phyloP scores from a whole-genome alignment of 2,797 vertebrate genomes.

The Phataginus tricuspis region DNA sequence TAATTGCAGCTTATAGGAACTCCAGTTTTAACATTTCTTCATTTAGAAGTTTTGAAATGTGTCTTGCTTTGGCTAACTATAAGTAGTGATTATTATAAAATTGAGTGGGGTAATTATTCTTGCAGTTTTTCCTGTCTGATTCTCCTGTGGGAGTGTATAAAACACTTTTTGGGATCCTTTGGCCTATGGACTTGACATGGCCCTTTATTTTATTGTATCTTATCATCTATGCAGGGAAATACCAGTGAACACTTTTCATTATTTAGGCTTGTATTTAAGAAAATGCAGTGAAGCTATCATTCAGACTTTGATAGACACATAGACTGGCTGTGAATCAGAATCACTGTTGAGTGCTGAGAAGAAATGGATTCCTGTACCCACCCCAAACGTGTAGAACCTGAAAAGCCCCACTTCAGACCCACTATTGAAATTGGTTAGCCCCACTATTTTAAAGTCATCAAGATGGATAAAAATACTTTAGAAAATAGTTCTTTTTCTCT shows the following conservation, averaged over 20 bases:
- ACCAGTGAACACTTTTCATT: neutral
- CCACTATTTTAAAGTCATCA: neutral
- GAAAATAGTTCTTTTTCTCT: neutral
- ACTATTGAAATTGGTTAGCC: neutral
- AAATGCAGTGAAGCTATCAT: neutral
- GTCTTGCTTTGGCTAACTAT: conserved; percentile 1
- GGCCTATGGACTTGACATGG: neutral
- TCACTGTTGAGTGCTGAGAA: neutral
- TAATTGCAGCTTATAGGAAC: neutral
- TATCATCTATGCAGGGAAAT: neutral
- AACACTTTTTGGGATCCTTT: neutral
- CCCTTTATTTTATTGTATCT: neutral
- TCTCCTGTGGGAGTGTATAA: neutral
- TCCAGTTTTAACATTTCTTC: neutral
- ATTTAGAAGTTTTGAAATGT: neutral
- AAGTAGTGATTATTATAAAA: conserved; percentile 25
- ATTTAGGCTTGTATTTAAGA: neutral
- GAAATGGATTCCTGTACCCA: neutral
- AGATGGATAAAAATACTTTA: neutral
- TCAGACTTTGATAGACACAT: neutral
- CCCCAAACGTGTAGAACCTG: neutral
- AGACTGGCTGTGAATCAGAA: neutral
- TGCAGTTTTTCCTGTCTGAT: neutral
- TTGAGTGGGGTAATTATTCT: neutral
- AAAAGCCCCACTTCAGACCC: neutral